These are phyloP conservation scores for Stegostoma tigrinum DNA, from an alignment of 2,113 vertebrate species.

Conservation along the genomic window DNA sequence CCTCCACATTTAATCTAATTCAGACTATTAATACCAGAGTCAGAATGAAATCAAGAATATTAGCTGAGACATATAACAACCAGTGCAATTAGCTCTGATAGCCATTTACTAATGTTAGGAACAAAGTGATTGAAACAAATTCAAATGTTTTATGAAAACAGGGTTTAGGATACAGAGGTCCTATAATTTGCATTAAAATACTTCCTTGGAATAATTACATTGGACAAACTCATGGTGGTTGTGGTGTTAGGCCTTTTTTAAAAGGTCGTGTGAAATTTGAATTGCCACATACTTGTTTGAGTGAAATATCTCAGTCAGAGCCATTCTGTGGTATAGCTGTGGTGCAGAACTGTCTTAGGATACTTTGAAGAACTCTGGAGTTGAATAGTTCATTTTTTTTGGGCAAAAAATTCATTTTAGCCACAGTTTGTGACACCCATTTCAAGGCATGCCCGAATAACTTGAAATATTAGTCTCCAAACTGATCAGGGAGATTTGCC, in stretches of 20 bases:
- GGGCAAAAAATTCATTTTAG: slow-evolving; percentile 15
- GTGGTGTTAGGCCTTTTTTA: not conserved
- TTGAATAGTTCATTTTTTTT: not conserved
- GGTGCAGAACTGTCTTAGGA: slow-evolving; percentile 9
- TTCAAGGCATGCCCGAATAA: slow-evolving; percentile 10
- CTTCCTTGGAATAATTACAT: not conserved
- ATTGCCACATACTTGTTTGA: not conserved
- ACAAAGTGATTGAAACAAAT: not conserved
- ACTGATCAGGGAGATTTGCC: not conserved
- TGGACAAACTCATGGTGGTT: not conserved
- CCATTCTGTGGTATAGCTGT: not conserved
- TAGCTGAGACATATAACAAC: not conserved
- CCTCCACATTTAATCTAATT: not conserved
- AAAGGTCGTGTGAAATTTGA: not conserved
- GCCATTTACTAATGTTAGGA: not conserved
- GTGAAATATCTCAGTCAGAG: slow-evolving; percentile 3
- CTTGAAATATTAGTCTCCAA: slow-evolving; percentile 22
- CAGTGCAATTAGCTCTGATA: not conserved
- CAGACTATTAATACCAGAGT: not conserved
- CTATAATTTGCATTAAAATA: not conserved
- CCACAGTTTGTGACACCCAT: not conserved
- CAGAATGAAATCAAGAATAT: not conserved
- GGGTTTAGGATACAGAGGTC: too few species aligned
- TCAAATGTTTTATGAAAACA: not conserved
- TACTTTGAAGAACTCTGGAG: slow-evolving; percentile 25